Percentiles rank a stretch among this genome's conserved stretches.
Conservation (phyloP, 2,797 vertebrate species). For the Yasuhikotakia modesta region DNA sequence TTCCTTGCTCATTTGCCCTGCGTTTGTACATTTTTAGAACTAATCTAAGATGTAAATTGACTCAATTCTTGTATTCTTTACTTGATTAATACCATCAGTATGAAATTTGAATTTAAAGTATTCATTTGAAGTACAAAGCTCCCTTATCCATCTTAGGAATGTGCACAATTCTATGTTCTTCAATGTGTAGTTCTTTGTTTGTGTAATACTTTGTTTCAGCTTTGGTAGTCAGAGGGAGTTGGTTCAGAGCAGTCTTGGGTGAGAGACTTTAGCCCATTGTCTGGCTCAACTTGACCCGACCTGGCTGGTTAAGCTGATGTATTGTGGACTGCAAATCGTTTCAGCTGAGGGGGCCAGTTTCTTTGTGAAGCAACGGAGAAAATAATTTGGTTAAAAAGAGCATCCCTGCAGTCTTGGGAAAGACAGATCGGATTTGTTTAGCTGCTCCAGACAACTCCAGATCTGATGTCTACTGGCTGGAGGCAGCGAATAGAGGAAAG, state of each 20-base stretch:
- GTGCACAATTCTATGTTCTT: constrained; percentile 77
- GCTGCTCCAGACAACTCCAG: constrained; percentile 65
- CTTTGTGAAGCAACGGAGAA: constrained; percentile 77
- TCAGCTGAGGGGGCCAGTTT: constrained; percentile 78
- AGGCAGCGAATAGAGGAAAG: constrained; percentile 63
- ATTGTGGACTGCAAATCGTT: constrained; percentile 84
- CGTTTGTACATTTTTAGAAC: background rate
- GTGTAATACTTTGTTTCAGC: constrained; percentile 73
- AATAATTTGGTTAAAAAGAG: constrained; percentile 79
- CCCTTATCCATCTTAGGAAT: constrained; percentile 54
- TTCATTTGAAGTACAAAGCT: constrained; percentile 35
- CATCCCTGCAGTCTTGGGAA: constrained; percentile 75
- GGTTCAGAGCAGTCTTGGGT: constrained; percentile 67
- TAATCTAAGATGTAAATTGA: constrained; percentile 15
- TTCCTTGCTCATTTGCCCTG: background rate
- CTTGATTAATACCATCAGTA: constrained; percentile 12
- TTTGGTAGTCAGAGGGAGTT: constrained; percentile 55
- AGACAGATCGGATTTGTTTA: constrained; percentile 78
- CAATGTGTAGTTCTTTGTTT: constrained; percentile 75
- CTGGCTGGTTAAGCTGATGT: constrained; percentile 85
- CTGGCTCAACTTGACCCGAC: constrained; percentile 86
- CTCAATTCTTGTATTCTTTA: background rate
- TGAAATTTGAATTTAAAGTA: constrained; percentile 27
- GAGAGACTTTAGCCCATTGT: constrained; percentile 84
- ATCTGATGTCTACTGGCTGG: constrained; percentile 72